Conservation (phyloP, 2,797 vertebrate genomes). For the Allobates femoralis region DNA sequence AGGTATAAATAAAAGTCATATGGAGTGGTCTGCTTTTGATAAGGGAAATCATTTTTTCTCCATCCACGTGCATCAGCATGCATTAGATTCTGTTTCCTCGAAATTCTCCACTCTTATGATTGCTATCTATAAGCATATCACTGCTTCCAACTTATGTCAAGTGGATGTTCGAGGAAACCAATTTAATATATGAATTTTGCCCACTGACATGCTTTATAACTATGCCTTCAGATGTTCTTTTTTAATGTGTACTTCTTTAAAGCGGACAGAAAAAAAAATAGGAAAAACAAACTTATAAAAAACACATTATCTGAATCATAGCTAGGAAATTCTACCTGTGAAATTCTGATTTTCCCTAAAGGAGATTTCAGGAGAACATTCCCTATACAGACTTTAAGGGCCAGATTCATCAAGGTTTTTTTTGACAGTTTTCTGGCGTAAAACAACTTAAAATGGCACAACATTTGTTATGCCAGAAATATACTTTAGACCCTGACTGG, state of each 20-base stretch:
- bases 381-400: too few species aligned
- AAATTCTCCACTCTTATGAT: slow-evolving; percentile 10
- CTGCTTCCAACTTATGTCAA: slow-evolving; percentile 17
- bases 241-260: background rate
- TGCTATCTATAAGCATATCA: slow-evolving; percentile 19
- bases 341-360: background rate
- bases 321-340: background rate
- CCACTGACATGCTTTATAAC: background rate
- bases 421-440: too few species aligned
- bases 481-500: too few species aligned
- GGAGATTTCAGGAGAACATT: background rate
- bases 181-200: slow-evolving; percentile 10
- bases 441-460: too few species aligned
- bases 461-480: too few species aligned
- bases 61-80: slow-evolving; percentile 14
- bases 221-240: background rate
- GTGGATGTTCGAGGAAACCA: slow-evolving; percentile 4
- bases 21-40: background rate
- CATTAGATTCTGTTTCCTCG: slow-evolving; percentile 23
- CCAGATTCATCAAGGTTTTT: too few species aligned
- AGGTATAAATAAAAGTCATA: background rate
- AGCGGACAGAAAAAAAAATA: background rate
- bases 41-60: slow-evolving; percentile 21
- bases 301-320: background rate
- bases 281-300: background rate